Base-by-base conservation (phyloP, 2,888 invertebrate genomes). In the Minunthozetes semirufus region DNA sequence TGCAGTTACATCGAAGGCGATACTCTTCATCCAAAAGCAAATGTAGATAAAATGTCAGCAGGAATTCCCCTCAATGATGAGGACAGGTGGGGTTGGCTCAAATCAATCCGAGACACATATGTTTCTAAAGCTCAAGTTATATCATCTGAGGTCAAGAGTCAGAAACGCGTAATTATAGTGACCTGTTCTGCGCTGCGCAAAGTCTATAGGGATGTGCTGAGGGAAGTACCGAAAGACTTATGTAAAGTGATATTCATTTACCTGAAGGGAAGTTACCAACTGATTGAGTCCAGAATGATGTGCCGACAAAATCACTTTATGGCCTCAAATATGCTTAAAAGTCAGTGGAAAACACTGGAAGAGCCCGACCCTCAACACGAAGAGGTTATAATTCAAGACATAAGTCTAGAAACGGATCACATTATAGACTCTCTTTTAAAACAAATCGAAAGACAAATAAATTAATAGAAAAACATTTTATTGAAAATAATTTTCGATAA, bases 71-170 rank as follows among this genome's bases (percentile, higher is more conserved):
- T 75, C 5, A 59, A 27, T 17, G 75, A 75, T 19, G 61, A 72
- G 22, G 75, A 75, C 50, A 59, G 75, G 33, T 75, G 75, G 75
- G 72, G 50, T 19, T 75, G 75, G 75, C 42, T 75, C 8, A 11
- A 1, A 15, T 25, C n/a, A 0, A 63, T 75, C 25, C 61, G 75
- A 11, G 29, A 59, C 19, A 13, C 72, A 13, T 75, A 61, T 72
- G 38, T 59, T 17, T 8, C n/a, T 5, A 22, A 50, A 22, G 75
- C 75, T 15, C n/a, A n/a, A 46, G 3, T 15, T 13, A 27, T 46
- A 2, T 8, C 15, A 17, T 8, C 9, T 4, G 19, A 70, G n/a
- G 15, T 19, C 17, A 33, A 61, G 29, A n/a, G 33, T 4, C 9
- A 29, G 9, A 61, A 61, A 1, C 29, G 33, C 1, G 19, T 68